A percentile compares a stretch with the other conserved stretches of the same genome.
Evolutionary conservation across 2,797 vertebrate species (phyloP).

Genomic region (Chaetophractus vellerosus): DNA sequence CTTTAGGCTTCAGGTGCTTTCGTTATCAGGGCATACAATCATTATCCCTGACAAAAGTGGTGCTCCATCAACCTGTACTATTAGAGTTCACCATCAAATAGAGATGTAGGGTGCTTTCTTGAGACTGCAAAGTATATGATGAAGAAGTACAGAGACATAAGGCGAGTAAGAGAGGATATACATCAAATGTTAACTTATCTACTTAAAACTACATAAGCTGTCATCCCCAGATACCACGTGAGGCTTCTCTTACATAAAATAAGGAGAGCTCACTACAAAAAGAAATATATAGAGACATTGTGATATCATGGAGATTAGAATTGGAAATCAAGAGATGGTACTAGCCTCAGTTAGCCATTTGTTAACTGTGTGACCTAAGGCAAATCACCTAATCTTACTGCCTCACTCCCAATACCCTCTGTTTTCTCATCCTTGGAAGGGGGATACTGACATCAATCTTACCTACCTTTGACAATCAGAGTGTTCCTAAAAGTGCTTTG

Average conservation of each 20-base stretch:
- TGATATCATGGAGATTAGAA: background rate
- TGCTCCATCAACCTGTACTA: background rate
- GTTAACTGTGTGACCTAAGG: background rate
- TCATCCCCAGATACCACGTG: background rate
- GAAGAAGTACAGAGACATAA: background rate
- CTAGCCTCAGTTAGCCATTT: background rate
- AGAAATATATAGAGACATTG: background rate
- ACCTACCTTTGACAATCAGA: background rate
- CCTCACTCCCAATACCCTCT: background rate
- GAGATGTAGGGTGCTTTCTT: background rate
- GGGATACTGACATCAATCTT: background rate
- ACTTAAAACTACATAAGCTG: background rate
- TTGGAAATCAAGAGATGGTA: background rate
- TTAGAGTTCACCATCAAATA: slow-evolving; percentile 43
- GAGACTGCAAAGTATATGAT: background rate
- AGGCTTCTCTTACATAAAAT: slow-evolving; percentile 1
- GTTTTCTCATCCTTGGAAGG: background rate
- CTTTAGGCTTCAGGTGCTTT: no score
- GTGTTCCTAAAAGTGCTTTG: slow-evolving; percentile 16
- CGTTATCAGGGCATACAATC: background rate
- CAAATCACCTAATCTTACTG: background rate
- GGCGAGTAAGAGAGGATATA: background rate
- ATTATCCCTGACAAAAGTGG: slow-evolving; percentile 1
- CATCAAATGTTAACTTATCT: background rate
- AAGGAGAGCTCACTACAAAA: background rate